Evolutionary conservation across 2,113 vertebrate genomes (phyloP), one percentile per base, ranked within the genome.

Genomic region (Triplophysa dalaica): DNA sequence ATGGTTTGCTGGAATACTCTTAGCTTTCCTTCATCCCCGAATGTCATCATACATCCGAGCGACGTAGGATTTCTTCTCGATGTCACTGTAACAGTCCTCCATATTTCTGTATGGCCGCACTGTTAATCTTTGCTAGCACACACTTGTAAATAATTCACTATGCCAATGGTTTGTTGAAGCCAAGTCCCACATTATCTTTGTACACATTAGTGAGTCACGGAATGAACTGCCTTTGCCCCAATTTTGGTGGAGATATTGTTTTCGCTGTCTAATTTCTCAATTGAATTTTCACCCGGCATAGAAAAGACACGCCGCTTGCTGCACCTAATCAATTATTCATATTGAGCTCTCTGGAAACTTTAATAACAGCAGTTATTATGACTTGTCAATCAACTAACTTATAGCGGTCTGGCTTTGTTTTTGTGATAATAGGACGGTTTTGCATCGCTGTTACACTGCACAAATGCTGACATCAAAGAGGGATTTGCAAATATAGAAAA

Each of bases 141-240:
- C 61, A n/a, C 12, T 2, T 50, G 26, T 83, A 83, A 80, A 86
- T 86, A 82, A 86, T 82, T 86, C 79, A 82, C 77, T 56, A 74
- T 70, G 80, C 64, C 77, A 50, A 41, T 77, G 82, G 56, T 77
- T 83, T 80, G 75, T 83, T 75, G 70, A 78, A 85, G 81, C 67
- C 79, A 81, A 81, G 70, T 81, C 81, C 64, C 70, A 69, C 70
- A 75, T 79, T 67, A 78, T 78, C 65, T 21, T 29, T 67, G 79
- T 54, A 56, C 81, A 77, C 68, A 80, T 77, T 80, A 29, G 26
- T 79, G 70, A 86, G 72, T 83, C 79, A 79, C 17, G 7, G 70
- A 56, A 10, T 41, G 54, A 79, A 72, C 24, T 13, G 24, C 64
- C 21, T 73, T 79, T 73, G 54, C 72, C 73, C 70, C 61, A 33